Conservation (phyloP, 2,888 invertebrate species). For the Heterodera filipjevi region DNA sequence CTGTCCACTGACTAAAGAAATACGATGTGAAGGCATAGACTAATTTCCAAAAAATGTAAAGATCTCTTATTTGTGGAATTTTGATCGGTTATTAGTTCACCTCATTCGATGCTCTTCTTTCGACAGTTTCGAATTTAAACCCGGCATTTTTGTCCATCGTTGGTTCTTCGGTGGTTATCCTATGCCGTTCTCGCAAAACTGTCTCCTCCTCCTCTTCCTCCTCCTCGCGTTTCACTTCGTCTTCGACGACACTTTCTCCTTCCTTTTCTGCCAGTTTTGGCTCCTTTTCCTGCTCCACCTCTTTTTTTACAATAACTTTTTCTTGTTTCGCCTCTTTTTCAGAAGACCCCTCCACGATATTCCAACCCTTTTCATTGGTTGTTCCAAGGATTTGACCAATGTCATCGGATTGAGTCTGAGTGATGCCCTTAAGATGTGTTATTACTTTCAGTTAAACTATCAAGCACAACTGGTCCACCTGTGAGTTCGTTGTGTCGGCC, state of each 20-base stretch:
- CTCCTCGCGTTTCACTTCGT: neutral
- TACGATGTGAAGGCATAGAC: neutral
- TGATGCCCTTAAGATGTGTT: neutral
- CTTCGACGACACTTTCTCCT: neutral
- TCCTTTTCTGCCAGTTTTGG: neutral
- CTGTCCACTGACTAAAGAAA: conserved; percentile 33
- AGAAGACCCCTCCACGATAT: neutral
- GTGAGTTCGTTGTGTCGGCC: neutral
- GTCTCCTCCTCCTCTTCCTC: neutral
- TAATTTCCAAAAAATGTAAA: neutral
- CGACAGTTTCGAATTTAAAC: conserved; percentile 3
- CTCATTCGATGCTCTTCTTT: conserved; percentile 16
- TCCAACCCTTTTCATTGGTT: neutral
- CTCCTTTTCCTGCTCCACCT: neutral
- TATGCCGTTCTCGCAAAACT: neutral
- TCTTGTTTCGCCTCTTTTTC: neutral
- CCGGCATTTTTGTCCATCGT: neutral
- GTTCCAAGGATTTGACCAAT: neutral
- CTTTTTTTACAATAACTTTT: neutral
- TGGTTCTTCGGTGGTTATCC: neutral
- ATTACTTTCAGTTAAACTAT: neutral
- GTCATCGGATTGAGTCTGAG: neutral
- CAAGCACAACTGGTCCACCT: neutral
- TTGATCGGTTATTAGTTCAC: neutral
- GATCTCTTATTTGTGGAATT: too few relatives aligned